These are phyloP conservation scores for Lochmaea crataegi DNA, from an alignment of 2,888 invertebrate genomes.

Conservation along the genomic window DNA sequence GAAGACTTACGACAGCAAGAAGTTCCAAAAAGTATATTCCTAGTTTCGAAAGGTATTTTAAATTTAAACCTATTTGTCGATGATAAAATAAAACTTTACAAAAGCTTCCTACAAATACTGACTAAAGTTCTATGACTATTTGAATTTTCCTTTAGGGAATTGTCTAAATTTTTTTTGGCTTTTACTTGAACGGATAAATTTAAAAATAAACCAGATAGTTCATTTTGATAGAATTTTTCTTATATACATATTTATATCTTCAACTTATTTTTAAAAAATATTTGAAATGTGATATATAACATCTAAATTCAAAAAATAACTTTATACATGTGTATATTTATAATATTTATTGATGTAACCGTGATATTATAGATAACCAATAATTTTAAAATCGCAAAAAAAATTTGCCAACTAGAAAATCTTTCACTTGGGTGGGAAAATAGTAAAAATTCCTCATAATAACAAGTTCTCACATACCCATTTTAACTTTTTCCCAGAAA, in stretches of 20 bases:
- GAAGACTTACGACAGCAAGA: too few relatives aligned
- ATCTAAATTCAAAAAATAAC: background rate
- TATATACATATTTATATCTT: background rate
- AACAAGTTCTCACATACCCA: too few relatives aligned
- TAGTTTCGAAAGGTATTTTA: too few relatives aligned
- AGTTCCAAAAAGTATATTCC: too few relatives aligned
- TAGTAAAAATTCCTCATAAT: too few relatives aligned
- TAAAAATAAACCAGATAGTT: background rate
- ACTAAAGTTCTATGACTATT: background rate
- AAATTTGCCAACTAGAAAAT: too few relatives aligned
- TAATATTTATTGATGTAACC: conserved; percentile 3
- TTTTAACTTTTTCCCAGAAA: too few relatives aligned
- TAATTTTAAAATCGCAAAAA: too few relatives aligned
- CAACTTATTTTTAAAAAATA: conserved; percentile 1
- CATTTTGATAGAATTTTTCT: background rate
- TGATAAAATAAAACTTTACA: too few relatives aligned
- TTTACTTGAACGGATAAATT: background rate
- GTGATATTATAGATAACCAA: background rate
- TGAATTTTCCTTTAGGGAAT: background rate
- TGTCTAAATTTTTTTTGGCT: background rate
- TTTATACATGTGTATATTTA: background rate
- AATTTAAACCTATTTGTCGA: too few relatives aligned
- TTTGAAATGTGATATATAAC: background rate
- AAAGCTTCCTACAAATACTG: background rate
- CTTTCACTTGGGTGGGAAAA: too few relatives aligned